Evolutionary conservation across 2,797 vertebrate genomes (phyloP).

Genomic region (Intellagama lesueurii): DNA sequence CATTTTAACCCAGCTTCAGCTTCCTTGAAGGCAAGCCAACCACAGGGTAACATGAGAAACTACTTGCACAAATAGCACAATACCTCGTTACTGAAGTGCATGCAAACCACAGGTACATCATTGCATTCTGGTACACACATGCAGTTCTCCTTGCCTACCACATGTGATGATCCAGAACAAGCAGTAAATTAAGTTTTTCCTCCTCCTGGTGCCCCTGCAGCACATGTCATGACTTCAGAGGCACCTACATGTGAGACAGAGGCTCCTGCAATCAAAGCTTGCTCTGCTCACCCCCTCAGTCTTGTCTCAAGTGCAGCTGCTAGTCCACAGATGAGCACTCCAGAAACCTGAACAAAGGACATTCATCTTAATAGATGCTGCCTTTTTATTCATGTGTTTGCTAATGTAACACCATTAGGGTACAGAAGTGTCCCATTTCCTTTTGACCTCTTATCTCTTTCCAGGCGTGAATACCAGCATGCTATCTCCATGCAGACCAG

Average conservation of each 20-base stretch:
- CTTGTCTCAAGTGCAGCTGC: background rate
- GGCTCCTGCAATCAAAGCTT: background rate
- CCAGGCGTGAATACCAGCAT: constrained; percentile 51
- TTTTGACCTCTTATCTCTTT: constrained; percentile 51
- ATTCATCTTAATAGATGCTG: background rate
- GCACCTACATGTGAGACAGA: background rate
- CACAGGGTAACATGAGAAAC: background rate
- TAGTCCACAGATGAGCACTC: constrained; percentile 18
- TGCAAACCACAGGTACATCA: background rate
- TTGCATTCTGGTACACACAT: background rate
- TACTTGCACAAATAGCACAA: background rate
- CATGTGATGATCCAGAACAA: background rate
- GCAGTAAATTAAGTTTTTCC: background rate
- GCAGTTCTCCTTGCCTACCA: background rate
- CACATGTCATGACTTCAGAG: background rate
- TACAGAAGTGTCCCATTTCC: constrained; percentile 39
- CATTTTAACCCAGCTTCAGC: background rate
- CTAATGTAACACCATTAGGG: constrained; percentile 26
- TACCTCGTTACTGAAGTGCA: background rate
- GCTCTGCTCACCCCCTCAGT: background rate
- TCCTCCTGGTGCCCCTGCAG: background rate
- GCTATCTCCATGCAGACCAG: constrained; percentile 44
- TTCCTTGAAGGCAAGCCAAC: background rate
- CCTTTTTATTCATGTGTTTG: constrained; percentile 43
- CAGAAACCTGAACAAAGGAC: background rate